Conservation (phyloP, 1,140 invertebrate genomes). For the Archivesica marissinica region DNA sequence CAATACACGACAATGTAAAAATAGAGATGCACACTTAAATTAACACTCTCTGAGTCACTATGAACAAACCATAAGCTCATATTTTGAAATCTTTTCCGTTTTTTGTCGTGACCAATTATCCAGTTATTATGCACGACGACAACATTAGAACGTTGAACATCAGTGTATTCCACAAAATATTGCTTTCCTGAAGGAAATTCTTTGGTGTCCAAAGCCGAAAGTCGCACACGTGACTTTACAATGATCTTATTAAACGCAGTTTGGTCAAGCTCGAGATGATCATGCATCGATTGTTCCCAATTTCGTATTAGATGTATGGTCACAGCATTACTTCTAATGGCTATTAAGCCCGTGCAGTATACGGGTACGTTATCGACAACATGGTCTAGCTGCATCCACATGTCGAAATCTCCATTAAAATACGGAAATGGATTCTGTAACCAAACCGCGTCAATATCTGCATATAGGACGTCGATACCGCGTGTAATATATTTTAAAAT, state of each 20-base stretch:
- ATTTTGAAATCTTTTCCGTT: neutral
- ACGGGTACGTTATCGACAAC: neutral
- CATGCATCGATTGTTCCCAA: neutral
- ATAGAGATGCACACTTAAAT: too few relatives aligned
- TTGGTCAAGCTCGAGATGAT: neutral
- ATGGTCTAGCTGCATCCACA: neutral
- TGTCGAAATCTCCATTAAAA: neutral
- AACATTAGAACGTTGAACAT: neutral
- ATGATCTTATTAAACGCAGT: neutral
- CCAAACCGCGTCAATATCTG: slow-evolving; percentile 8
- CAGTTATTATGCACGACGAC: slow-evolving; percentile 5
- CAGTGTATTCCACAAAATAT: neutral
- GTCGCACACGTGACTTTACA: neutral
- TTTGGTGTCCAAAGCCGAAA: neutral
- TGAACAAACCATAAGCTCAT: neutral
- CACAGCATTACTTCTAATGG: neutral
- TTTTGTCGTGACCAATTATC: neutral
- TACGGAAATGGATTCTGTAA: slow-evolving; percentile 2
- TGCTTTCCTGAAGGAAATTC: neutral
- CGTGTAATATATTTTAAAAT: neutral
- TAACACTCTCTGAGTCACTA: too few relatives aligned
- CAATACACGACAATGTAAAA: too few relatives aligned
- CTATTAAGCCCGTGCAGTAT: slow-evolving; percentile 1
- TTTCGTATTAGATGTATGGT: neutral
- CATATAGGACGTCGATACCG: neutral